Evolutionary conservation across 2,113 vertebrate species (phyloP).

Genomic region (Aptenodytes patagonicus): DNA sequence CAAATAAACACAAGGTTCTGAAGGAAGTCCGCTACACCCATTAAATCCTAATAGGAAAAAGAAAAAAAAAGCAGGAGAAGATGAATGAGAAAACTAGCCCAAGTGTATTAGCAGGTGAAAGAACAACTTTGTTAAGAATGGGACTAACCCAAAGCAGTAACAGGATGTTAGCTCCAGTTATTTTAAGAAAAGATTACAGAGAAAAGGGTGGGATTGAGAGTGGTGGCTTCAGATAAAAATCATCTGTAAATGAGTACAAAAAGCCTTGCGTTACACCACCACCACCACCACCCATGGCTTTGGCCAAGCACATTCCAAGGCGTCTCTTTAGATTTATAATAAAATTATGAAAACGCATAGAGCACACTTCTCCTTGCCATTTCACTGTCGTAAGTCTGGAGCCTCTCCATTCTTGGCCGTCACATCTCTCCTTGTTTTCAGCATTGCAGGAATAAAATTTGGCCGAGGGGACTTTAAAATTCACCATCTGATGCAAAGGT

Average conservation of each 20-base stretch:
- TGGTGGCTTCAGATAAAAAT: background rate
- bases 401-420: background rate
- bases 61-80: background rate
- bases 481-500: background rate
- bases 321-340: background rate
- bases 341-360: background rate
- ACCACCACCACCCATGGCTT: background rate
- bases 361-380: background rate
- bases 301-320: background rate
- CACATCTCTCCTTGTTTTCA: background rate
- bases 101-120: background rate
- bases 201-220: conserved; percentile 24
- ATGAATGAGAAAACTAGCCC: background rate
- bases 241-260: background rate
- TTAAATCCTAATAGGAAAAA: background rate
- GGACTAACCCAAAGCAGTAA: background rate
- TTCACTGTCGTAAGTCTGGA: background rate
- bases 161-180: background rate
- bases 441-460: background rate
- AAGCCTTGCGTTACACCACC: background rate
- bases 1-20: background rate
- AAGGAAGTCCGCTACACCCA: background rate
- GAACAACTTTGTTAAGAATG: background rate
- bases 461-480: background rate
- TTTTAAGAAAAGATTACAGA: background rate